These are phyloP conservation scores for Lapara coniferarum DNA, from an alignment of 2,888 invertebrate genomes.

Conservation along the genomic window DNA sequence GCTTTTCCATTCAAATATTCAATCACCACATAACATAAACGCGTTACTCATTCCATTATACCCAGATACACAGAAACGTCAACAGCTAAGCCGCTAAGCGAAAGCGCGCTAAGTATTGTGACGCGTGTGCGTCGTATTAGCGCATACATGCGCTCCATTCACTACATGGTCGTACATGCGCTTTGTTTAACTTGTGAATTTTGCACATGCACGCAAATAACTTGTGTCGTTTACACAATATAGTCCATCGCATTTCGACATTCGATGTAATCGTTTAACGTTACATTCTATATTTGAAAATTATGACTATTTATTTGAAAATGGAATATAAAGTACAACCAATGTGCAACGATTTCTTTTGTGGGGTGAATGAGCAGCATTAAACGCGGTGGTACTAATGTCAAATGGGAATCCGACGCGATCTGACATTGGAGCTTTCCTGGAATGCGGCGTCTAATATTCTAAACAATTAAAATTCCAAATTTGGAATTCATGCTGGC, in stretches of 20 bases:
- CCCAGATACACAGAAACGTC: conserved; percentile 10
- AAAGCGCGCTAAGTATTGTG: conserved; percentile 33
- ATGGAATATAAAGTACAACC: neutral
- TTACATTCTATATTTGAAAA: neutral
- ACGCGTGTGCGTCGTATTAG: conserved; percentile 39
- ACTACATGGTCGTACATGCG: conserved; percentile 15
- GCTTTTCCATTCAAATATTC: too few relatives aligned
- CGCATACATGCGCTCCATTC: conserved; percentile 35
- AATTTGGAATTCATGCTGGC: neutral
- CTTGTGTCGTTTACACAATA: conserved; percentile 18
- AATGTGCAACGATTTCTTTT: too few relatives aligned
- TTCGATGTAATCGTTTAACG: neutral
- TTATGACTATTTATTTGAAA: neutral
- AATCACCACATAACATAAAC: neutral
- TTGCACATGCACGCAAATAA: conserved; percentile 27
- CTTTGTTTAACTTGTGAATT: conserved; percentile 25
- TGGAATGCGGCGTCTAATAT: too few relatives aligned
- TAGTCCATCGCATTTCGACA: neutral
- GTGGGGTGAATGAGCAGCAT: too few relatives aligned
- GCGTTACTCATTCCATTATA: conserved; percentile 1
- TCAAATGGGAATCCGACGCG: too few relatives aligned
- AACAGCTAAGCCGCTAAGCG: conserved; percentile 45
- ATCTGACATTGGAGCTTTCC: too few relatives aligned
- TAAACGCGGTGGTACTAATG: too few relatives aligned
- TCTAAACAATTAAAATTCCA: neutral